Evolutionary conservation across 2,888 invertebrate species (phyloP).

Genomic region (Cybosia mesomella): DNA sequence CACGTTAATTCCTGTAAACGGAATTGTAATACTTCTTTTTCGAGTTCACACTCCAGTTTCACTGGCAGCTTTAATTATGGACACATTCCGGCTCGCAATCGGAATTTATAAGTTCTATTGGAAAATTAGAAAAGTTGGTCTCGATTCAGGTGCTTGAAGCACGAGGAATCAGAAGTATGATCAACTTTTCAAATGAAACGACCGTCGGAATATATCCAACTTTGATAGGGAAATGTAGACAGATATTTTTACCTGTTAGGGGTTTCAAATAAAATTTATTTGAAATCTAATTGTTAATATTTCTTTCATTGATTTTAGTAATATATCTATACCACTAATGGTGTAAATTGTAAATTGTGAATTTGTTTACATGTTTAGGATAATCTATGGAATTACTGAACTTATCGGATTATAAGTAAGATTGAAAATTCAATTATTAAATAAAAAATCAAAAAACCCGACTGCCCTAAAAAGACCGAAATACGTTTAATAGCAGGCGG

Average conservation of each 20-base stretch:
- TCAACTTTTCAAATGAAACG: conserved; percentile 72
- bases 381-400: too few species aligned
- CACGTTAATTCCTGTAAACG: not conserved
- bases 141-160: conserved; percentile 68
- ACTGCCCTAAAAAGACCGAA: too few species aligned
- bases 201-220: conserved; percentile 49
- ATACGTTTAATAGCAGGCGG: too few species aligned
- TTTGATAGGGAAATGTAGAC: conserved; percentile 56
- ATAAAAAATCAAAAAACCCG: too few species aligned
- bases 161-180: conserved; percentile 64
- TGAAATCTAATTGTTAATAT: not conserved
- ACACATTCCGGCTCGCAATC: conserved; percentile 54
- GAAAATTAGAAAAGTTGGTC: conserved; percentile 82
- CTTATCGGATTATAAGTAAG: too few species aligned
- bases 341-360: too few species aligned
- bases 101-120: conserved; percentile 78
- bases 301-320: too few species aligned
- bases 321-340: too few species aligned
- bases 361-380: too few species aligned
- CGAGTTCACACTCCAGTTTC: conserved; percentile 22
- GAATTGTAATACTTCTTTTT: not conserved
- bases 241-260: conserved; percentile 32
- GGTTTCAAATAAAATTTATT: conserved; percentile 23
- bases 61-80: conserved; percentile 56
- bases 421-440: too few species aligned